phyloP scores from a whole-genome alignment of 2,888 invertebrate genomes.

The Serrognathus titanus region DNA sequence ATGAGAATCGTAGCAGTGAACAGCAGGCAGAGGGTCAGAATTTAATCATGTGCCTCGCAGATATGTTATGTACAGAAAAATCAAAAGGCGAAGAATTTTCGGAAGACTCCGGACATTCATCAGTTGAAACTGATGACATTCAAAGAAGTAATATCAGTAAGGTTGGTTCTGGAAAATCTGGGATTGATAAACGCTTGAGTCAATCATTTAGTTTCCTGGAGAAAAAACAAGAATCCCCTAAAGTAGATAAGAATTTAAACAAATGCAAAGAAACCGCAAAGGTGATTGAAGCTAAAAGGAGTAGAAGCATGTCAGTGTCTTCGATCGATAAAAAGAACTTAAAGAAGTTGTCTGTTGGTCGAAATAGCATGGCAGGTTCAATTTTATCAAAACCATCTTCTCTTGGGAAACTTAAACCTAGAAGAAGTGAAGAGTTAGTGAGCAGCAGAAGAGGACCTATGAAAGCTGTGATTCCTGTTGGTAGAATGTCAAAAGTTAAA shows the following conservation, averaged over 20 bases:
- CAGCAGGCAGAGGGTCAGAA: conserved; percentile 25
- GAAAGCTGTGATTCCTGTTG: conserved; percentile 28
- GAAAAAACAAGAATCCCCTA: not conserved
- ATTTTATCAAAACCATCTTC: conserved; percentile 2
- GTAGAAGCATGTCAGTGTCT: not conserved
- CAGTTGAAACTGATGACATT: conserved; percentile 17
- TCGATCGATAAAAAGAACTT: not conserved
- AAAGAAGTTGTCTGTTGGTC: not conserved
- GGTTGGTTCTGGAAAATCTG: conserved; percentile 13
- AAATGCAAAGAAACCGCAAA: not conserved
- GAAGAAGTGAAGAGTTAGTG: conserved; percentile 18
- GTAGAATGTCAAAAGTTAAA: conserved; percentile 23
- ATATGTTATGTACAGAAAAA: conserved; percentile 21
- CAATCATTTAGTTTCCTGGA: conserved; percentile 16
- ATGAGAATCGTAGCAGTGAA: conserved; percentile 16
- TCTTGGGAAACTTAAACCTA: conserved; percentile 21
- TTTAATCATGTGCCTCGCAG: conserved; percentile 22
- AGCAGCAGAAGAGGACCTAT: conserved; percentile 23
- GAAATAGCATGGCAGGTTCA: conserved; percentile 2
- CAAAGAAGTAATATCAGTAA: conserved; percentile 8
- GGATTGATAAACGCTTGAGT: conserved; percentile 9
- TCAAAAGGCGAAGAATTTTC: conserved; percentile 9
- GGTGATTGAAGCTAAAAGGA: conserved; percentile 5
- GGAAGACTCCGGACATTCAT: conserved; percentile 25
- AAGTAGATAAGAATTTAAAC: conserved; percentile 4